Conservation (phyloP, 2,888 invertebrate genomes). For the Ametastegia equiseti region DNA sequence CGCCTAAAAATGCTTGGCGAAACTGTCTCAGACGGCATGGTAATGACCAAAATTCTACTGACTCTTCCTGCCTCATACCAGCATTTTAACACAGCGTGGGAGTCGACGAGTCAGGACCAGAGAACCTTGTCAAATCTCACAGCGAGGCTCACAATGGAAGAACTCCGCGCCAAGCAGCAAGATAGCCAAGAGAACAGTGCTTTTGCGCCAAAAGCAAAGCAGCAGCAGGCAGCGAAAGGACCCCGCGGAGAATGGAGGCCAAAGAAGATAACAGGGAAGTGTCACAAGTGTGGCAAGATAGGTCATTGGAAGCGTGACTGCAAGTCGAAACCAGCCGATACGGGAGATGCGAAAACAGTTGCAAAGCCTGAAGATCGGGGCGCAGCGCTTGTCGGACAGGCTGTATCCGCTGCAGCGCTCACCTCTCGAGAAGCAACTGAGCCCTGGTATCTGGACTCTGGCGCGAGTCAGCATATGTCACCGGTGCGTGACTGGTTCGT, state of each 20-base stretch:
- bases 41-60: slow-evolving; percentile 23
- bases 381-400: neutral
- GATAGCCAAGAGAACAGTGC: slow-evolving; percentile 13
- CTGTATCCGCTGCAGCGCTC: neutral
- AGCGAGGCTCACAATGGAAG: slow-evolving; percentile 14
- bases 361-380: neutral
- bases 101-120: slow-evolving; percentile 1
- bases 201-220: neutral
- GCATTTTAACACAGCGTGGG: slow-evolving; percentile 14
- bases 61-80: slow-evolving; percentile 17
- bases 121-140: slow-evolving; percentile 2
- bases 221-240: neutral
- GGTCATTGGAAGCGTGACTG: slow-evolving; percentile 18
- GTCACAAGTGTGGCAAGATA: slow-evolving; percentile 7
- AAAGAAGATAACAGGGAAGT: neutral
- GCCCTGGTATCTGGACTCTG: slow-evolving; percentile 22
- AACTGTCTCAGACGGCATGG: neutral
- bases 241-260: too few species aligned
- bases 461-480: slow-evolving; percentile 39
- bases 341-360: neutral
- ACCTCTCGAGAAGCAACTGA: neutral
- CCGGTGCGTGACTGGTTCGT: neutral
- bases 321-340: neutral
- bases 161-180: neutral
- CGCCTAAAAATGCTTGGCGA: neutral